Evolutionary conservation across 2,113 vertebrate genomes (phyloP), one percentile per base, ranked within the genome.

Genomic region (Myiozetetes cayanensis): DNA sequence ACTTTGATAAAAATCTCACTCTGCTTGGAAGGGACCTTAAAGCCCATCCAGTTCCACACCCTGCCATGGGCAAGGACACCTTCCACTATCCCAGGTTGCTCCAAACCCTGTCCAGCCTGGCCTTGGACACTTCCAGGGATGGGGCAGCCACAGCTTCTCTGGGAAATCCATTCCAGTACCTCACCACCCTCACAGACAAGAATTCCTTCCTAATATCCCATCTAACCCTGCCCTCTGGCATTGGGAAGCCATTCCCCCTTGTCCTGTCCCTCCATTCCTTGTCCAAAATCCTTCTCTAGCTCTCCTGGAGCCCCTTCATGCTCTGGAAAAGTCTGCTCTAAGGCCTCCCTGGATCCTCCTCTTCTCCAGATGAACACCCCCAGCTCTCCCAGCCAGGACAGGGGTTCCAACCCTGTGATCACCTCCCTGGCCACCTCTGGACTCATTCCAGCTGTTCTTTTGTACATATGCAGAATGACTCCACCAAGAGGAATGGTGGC

Each of bases 341-440:
- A 39, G 25, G 24, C 27, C 15, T 39, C 25, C 59, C 24, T 62
- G 59, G 59, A 28, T 10, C 17, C 39, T 41, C 12, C 39, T 41
- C 19, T 39, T 28, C 4, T 5, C 1, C 85, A 46, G 63, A 4
- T 44, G 73, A 70, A 0, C 27, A 3, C 0, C 4, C 22, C 47
- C 71, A 50, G 37, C 4, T 41, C 8, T 56, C n/a, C 21, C 44
- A 76, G 74, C n/a, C 72, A 59, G 63, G 27, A 52, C 22, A 52
- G 73, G 63, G 77, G 39, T 39, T 46, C 66, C 75, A 56, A 30
- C 17, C 76, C 67, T 43, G 6, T 0, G 21, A 30, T 9, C 56
- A 20, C 22, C 19, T 35, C 16, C 14, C 22, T 59, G 56, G 56
- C 6, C 59, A 27, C 59, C 59, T 61, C 35, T 61, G 59, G 23